Base-by-base conservation (phyloP, 2,888 invertebrate species). In the Neocrepidodera transversa region DNA sequence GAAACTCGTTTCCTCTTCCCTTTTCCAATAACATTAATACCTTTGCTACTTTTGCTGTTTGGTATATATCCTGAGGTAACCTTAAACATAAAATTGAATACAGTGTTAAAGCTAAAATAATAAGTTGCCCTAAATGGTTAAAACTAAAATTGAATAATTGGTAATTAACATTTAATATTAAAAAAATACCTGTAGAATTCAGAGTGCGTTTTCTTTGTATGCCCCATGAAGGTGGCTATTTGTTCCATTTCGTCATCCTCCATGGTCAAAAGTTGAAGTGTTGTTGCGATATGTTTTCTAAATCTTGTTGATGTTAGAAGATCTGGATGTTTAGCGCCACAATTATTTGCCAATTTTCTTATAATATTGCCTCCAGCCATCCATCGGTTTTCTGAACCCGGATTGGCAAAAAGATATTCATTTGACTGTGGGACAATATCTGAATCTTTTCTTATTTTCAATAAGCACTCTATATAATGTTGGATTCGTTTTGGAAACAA, bases 191-290 rank as follows among this genome's bases (percentile, higher is more conserved):
- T 54, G 18, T 62, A 62, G 35, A 58, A 62, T 49, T 62, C 58
- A 1, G 54, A 23, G 50, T 70, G 70, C 1, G 67, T 68, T 58
- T 68, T 69, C 51, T 68, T 64, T 14, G 67, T 70, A 28, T 68
- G 67, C 0, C 66, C 70, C 70, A 71, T 71, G 32, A 69, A 69
- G 0, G 51, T 62, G 1, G 68, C 69, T 18, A 69, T 32, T 58
- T 70, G 69, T 23, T 70, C 64, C 64, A 68, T 66, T 47, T 68
- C 67, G 8, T 60, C 14, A 6, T 20, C n/a, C 36, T 64, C 30
- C 48, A 71, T 58, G 4, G 1, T 58, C 65, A 71, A 59, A 17
- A 69, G 36, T 16, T 69, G 68, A 5, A 68, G 26, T 5, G 61
- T 66, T 6, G 68, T 70, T 1, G 69, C 67, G 38, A 70, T 68